These are phyloP conservation scores for Leptogaster cylindrica DNA, from an alignment of 2,888 invertebrate species.

Conservation along the genomic window DNA sequence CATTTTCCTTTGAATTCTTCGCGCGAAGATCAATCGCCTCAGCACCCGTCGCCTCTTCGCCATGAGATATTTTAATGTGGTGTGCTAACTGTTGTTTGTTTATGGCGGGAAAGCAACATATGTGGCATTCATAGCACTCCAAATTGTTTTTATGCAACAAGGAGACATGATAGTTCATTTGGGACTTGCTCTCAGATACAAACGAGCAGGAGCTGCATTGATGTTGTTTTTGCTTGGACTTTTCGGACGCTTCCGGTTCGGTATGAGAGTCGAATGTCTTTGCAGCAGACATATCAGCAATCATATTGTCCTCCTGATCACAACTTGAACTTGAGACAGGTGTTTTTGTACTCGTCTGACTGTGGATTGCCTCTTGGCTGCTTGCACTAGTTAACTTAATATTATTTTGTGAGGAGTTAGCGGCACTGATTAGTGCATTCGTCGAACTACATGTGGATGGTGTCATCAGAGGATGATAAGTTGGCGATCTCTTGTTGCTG, in stretches of 20 bases:
- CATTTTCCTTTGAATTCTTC: constrained; percentile 58
- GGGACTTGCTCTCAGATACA: constrained; percentile 83
- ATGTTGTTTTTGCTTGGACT: constrained; percentile 67
- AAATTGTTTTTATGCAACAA: constrained; percentile 67
- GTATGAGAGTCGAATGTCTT: not conserved
- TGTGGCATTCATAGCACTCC: constrained; percentile 71
- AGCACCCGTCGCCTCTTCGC: constrained; percentile 47
- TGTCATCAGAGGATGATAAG: constrained; percentile 57
- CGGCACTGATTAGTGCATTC: not conserved
- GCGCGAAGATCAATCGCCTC: constrained; percentile 47
- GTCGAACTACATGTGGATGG: not conserved
- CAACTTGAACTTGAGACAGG: not conserved
- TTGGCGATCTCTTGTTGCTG: constrained; percentile 52
- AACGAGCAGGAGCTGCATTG: constrained; percentile 83
- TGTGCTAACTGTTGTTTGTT: constrained; percentile 82
- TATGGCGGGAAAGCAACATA: constrained; percentile 83
- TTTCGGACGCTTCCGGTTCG: not conserved
- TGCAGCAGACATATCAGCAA: not conserved
- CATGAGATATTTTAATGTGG: constrained; percentile 72
- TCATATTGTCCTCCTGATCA: not conserved
- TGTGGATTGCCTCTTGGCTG: not conserved
- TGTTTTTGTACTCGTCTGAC: constrained; percentile 25
- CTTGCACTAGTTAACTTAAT: not conserved
- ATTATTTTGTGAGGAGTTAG: not conserved
- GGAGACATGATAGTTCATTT: constrained; percentile 85